These are phyloP conservation scores for Microctonus hyperodae DNA, from an alignment of 2,888 invertebrate genomes.

Conservation along the genomic window DNA sequence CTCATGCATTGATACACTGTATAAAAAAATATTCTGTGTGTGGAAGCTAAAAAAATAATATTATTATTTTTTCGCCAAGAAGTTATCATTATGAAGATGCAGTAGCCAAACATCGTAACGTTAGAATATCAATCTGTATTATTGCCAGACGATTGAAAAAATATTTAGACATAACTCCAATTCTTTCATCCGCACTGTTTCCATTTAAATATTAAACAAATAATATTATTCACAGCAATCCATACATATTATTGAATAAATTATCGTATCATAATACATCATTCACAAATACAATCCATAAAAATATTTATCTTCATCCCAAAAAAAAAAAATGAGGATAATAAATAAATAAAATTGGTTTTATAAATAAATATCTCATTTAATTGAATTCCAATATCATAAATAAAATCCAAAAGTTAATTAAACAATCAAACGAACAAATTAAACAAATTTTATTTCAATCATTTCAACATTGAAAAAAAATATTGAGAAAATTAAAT, in stretches of 20 bases:
- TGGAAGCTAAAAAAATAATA: conserved; percentile 38
- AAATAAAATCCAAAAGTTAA: no score
- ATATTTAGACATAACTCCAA: background rate
- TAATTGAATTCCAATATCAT: no score
- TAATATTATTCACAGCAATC: background rate
- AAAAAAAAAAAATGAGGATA: no score
- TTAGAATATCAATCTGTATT: conserved; percentile 10
- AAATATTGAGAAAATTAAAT: background rate
- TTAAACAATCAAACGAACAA: no score
- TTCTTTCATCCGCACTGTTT: background rate
- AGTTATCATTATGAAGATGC: conserved; percentile 14
- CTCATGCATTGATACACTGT: background rate
- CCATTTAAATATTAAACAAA: background rate
- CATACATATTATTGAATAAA: background rate
- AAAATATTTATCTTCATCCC: background rate
- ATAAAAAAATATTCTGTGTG: conserved; percentile 1
- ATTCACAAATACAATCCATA: no score
- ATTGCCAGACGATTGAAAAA: background rate
- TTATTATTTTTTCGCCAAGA: conserved; percentile 16
- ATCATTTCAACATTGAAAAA: background rate
- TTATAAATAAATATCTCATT: no score
- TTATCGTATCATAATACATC: background rate
- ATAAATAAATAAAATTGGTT: no score
- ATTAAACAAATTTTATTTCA: no score
- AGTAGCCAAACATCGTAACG: background rate